Conservation (phyloP, 2,888 invertebrate genomes). For the Nemotelus pantherinus region DNA sequence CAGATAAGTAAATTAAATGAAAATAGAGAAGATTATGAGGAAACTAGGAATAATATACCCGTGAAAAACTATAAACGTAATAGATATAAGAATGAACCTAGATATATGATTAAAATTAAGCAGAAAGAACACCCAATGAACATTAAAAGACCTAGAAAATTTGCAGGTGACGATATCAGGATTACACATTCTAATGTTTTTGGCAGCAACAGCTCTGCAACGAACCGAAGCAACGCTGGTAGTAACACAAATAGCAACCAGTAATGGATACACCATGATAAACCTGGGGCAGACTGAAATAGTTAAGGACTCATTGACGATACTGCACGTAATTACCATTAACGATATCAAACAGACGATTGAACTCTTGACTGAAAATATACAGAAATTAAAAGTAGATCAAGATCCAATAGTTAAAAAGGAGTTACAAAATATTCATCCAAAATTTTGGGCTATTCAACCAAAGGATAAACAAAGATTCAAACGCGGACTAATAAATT, state of each 20-base stretch:
- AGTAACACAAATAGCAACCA: not conserved
- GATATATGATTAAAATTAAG: not conserved
- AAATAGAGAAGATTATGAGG: constrained; percentile 6
- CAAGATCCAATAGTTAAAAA: not conserved
- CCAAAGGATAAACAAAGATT: constrained; percentile 42
- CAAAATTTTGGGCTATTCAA: not conserved
- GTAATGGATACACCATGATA: not conserved
- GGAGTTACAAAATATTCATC: not conserved
- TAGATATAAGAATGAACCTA: not conserved
- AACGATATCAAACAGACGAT: not conserved
- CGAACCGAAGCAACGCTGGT: not conserved
- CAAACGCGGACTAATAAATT: constrained; percentile 47
- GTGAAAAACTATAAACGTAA: constrained; percentile 21
- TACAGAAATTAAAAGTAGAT: not conserved
- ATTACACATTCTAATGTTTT: not conserved
- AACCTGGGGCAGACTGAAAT: not conserved
- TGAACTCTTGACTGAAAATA: not conserved
- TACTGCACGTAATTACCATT: not conserved
- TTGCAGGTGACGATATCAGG: constrained; percentile 16
- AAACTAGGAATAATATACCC: constrained; percentile 4
- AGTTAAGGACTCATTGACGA: not conserved
- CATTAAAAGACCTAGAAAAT: not conserved
- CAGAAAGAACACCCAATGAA: not conserved
- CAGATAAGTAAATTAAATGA: not conserved
- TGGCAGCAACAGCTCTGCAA: constrained; percentile 8